A percentile compares a stretch with the other conserved stretches of the same genome.
These are phyloP conservation scores for Eospalax fontanierii DNA, from an alignment of 2,797 vertebrate genomes.

Conservation along the genomic window DNA sequence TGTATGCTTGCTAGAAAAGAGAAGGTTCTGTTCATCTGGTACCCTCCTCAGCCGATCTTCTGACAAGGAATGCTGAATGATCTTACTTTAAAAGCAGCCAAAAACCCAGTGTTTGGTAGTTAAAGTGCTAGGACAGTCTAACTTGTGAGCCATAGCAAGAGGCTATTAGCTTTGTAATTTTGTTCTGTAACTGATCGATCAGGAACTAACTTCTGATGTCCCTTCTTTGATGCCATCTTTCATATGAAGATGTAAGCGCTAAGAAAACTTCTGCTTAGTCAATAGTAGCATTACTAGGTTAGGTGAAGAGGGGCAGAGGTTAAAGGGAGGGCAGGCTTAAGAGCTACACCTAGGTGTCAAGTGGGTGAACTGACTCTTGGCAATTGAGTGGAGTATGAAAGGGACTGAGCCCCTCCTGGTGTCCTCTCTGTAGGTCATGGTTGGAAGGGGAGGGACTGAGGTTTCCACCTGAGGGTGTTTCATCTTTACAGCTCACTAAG, in stretches of 20 bases:
- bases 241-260: background rate
- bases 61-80: background rate
- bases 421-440: background rate
- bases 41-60: background rate
- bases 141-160: background rate
- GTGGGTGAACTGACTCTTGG: background rate
- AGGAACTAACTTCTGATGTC: background rate
- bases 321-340: background rate
- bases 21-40: background rate
- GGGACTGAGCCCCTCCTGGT: background rate
- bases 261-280: background rate
- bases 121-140: background rate
- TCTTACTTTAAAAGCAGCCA: background rate
- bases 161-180: background rate
- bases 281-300: background rate
- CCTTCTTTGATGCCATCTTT: background rate
- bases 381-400: slow-evolving; percentile 1
- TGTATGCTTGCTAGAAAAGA: background rate
- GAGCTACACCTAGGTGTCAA: slow-evolving; percentile 16
- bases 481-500: fast-evolving
- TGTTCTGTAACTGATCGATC: background rate
- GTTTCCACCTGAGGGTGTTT: background rate
- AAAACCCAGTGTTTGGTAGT: background rate
- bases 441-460: background rate
- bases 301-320: background rate